Evolutionary conservation across 2,113 vertebrate genomes (phyloP).

Genomic region (Rhodinocichla rosea): DNA sequence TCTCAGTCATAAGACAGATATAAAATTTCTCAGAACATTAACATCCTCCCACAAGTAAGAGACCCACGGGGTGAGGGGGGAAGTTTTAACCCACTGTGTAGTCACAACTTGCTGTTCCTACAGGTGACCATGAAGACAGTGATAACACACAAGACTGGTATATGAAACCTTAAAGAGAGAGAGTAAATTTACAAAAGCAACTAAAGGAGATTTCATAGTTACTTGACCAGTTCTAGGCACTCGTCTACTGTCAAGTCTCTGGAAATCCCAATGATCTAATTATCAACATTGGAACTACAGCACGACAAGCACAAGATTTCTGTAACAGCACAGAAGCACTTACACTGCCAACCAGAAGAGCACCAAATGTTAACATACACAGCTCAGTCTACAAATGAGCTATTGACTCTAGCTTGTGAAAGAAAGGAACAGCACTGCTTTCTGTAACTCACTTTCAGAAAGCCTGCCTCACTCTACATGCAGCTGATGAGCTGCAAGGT

Average conservation of each 20-base stretch:
- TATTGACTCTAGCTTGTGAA: neutral
- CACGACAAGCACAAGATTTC: neutral
- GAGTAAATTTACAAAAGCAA: neutral
- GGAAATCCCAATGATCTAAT: neutral
- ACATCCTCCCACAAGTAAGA: neutral
- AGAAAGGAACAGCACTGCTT: neutral
- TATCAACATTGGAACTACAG: neutral
- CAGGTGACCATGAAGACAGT: neutral
- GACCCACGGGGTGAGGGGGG: fast-evolving
- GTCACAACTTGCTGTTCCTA: neutral
- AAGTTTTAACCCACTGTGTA: neutral
- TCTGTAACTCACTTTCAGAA: neutral
- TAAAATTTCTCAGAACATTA: neutral
- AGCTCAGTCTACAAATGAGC: neutral
- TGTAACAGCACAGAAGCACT: neutral
- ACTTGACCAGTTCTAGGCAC: neutral
- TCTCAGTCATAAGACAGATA: neutral
- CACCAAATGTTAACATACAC: neutral
- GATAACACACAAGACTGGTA: neutral
- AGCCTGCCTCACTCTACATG: neutral
- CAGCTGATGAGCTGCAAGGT: neutral
- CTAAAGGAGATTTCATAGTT: neutral
- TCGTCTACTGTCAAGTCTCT: neutral
- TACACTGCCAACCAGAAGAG: neutral
- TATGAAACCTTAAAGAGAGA: neutral